phyloP scores from a whole-genome alignment of 1,140 invertebrate genomes.

The Psilanteris sp. region DNA sequence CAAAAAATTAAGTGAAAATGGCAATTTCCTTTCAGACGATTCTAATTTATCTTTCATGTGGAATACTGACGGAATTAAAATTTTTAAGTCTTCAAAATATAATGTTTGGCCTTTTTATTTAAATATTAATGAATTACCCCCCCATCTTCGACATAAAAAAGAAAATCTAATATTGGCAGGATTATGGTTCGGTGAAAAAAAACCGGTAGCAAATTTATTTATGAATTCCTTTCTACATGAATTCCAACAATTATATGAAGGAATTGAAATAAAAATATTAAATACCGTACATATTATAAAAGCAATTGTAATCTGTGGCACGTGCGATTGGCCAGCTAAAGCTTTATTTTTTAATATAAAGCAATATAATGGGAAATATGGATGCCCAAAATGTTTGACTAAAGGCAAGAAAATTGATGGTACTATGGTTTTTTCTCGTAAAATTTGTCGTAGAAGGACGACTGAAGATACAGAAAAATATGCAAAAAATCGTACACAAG shows the following conservation, averaged over 20 bases:
- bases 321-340: too few relatives aligned
- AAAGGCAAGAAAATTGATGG: neutral
- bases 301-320: too few relatives aligned
- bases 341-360: conserved; percentile 11
- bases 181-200: neutral
- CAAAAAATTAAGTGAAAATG: too few relatives aligned
- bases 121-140: too few relatives aligned
- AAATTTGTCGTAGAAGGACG: too few relatives aligned
- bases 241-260: too few relatives aligned
- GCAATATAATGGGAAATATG: too few relatives aligned
- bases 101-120: too few relatives aligned
- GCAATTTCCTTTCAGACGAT: conserved; percentile 4
- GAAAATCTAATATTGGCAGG: too few relatives aligned
- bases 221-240: neutral
- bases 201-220: conserved; percentile 1
- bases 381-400: too few relatives aligned
- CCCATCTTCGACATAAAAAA: too few relatives aligned
- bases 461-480: neutral
- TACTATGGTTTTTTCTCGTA: neutral
- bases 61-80: too few relatives aligned
- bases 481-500: neutral
- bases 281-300: conserved; percentile 3
- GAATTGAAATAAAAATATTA: neutral
- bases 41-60: neutral
- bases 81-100: conserved; percentile 2